Base-by-base conservation (phyloP, 2,797 vertebrate species). In the Channa striata region DNA sequence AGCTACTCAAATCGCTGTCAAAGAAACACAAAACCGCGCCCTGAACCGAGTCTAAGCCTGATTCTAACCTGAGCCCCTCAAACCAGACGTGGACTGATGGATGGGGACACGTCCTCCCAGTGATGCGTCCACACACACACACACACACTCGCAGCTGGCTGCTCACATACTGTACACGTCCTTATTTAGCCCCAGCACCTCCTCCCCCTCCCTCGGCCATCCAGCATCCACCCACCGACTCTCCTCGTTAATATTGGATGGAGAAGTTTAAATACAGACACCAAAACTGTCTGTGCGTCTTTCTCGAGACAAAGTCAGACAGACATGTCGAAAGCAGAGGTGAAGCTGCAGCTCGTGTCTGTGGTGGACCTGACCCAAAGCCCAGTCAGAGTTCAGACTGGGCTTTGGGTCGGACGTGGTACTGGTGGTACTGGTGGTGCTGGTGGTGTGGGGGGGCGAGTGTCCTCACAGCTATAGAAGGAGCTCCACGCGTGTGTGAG, bases 101-200 rank as follows among this genome's bases (percentile, higher is more conserved):
- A 30, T 6, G 3, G 25, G 25, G 25, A 30, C 25, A 30, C 6
- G 25, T 30, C 25, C 6, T 30, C 25, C 4, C 25, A 4, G 25
- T 30, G 25, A 30, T 30, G 6, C 9, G 34, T 36, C 34, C 34
- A 61, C 60, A 77, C 40, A 67, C 51, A 68, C 59, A 68, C 63
- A 36, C 25, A 61, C 48, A 62, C 63, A 36, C 25, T 56, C 48
- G 57, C 37, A 52, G 67, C 63, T 56, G 44, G 64, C 53, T 67
- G 44, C 44, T 51, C 42, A 72, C 63, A 48, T 63, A 68, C 69
- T 76, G 60, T 65, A 69, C 30, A 36, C n/a, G 67, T 65, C 74
- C 74, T 77, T 60, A 43, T 65, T 56, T 76, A 54, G 34, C 74
- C 66, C 46, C 52, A 23, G n/a, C 33, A 37, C 44, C 12, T 7